phyloP scores from a whole-genome alignment of 2,113 vertebrate genomes.

The Thinocorus orbignyianus region DNA sequence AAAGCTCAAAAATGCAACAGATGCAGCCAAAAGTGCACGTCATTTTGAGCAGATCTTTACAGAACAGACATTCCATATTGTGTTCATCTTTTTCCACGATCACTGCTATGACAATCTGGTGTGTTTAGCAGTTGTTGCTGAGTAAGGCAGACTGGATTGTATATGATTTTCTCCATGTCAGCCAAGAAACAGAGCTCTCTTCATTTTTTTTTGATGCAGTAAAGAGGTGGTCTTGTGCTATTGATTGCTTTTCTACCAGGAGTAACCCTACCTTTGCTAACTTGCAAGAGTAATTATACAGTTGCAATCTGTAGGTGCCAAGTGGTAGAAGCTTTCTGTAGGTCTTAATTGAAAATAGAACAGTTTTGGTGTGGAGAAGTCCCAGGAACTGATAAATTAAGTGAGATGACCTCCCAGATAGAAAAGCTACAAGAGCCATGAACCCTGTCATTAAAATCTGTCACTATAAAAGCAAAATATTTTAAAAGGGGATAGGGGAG shows the following conservation, averaged over 20 bases:
- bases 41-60: constrained; percentile 72
- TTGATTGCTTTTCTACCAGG: not conserved
- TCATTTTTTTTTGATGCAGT: constrained; percentile 20
- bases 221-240: not conserved
- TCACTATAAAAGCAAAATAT: not conserved
- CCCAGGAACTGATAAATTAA: not conserved
- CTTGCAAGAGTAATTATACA: not conserved
- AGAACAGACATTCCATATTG: constrained; percentile 74
- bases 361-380: not conserved
- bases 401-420: not conserved
- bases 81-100: constrained; percentile 70
- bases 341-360: not conserved
- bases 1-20: constrained; percentile 72
- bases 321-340: not conserved
- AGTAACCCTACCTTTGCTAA: not conserved
- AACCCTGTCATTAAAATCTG: not conserved
- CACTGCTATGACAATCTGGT: constrained; percentile 72
- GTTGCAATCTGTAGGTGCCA: not conserved
- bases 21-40: constrained; percentile 70
- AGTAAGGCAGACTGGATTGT: constrained; percentile 72
- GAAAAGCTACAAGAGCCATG: not conserved
- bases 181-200: constrained; percentile 57
- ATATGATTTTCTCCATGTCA: constrained; percentile 68
- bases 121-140: constrained; percentile 69
- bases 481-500: not conserved